These are phyloP conservation scores for Galbula dea DNA, from an alignment of 2,113 vertebrate genomes.

Conservation along the genomic window DNA sequence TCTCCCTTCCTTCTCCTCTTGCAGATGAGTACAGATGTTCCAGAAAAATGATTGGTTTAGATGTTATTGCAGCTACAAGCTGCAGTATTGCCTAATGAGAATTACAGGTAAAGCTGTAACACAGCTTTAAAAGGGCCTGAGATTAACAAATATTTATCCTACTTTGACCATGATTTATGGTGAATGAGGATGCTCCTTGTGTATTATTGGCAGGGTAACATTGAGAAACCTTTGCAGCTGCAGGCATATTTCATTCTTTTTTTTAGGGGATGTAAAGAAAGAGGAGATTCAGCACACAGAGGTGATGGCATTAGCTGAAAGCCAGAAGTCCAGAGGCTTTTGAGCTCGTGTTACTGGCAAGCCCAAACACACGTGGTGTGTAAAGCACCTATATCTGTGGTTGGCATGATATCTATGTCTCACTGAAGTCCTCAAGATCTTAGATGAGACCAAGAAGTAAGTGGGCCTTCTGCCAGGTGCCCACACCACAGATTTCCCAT, in stretches of 20 bases:
- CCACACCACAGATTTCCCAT: too few relatives aligned
- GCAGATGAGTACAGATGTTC: neutral
- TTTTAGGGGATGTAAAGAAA: neutral
- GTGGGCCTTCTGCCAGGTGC: neutral
- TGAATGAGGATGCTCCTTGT: fast-evolving
- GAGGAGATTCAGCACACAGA: fast-evolving
- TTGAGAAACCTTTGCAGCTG: neutral
- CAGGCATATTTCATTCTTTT: neutral
- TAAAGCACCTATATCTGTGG: neutral
- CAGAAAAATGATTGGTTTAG: neutral
- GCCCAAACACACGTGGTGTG: neutral
- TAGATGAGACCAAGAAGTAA: neutral
- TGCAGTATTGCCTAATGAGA: neutral
- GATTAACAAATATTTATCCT: neutral
- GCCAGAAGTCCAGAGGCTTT: neutral
- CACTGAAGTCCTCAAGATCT: neutral
- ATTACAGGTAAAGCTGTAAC: neutral
- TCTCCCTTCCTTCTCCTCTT: neutral
- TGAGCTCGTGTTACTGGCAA: fast-evolving
- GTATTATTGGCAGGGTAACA: neutral
- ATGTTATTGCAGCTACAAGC: neutral
- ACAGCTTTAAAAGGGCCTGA: neutral
- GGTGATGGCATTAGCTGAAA: neutral
- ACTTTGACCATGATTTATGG: neutral
- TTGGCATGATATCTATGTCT: neutral